Percentiles rank a stretch among this genome's conserved stretches.
Evolutionary conservation across 1,140 invertebrate genomes (phyloP).

Genomic region (Galleria mellonella): DNA sequence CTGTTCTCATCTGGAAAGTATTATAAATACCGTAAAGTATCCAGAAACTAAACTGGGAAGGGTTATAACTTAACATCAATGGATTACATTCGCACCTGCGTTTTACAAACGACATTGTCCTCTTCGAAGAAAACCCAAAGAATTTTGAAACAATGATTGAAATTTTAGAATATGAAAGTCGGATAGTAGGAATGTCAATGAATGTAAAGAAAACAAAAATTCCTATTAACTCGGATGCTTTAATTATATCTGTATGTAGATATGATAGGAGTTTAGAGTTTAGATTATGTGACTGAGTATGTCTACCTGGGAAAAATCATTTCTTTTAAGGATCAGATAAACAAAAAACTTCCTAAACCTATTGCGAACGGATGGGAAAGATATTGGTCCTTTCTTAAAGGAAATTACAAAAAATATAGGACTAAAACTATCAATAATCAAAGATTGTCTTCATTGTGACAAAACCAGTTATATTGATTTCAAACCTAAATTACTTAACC

Average conservation of each 20-base stretch:
- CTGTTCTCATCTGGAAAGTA: slow-evolving; percentile 17
- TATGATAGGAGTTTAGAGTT: slow-evolving; percentile 3
- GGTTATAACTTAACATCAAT: slow-evolving; percentile 18
- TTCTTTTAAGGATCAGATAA: slow-evolving; percentile 1
- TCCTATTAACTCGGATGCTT: not conserved
- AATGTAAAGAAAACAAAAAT: slow-evolving; percentile 13
- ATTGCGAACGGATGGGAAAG: slow-evolving; percentile 24
- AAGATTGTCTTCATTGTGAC: no score
- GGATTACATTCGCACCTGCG: slow-evolving; percentile 21
- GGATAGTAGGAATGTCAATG: slow-evolving; percentile 11
- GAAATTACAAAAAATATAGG: slow-evolving; percentile 27
- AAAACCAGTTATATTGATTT: no score
- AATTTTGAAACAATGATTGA: slow-evolving; percentile 11
- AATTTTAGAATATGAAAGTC: slow-evolving; percentile 5
- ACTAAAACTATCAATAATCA: slow-evolving; percentile 9
- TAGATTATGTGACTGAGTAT: slow-evolving; percentile 10
- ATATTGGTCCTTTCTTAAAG: no score
- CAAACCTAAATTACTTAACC: no score
- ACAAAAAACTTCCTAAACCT: slow-evolving; percentile 21
- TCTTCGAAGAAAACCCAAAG: slow-evolving; percentile 14
- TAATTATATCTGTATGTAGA: no score
- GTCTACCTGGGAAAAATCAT: slow-evolving; percentile 1
- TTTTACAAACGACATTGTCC: slow-evolving; percentile 31
- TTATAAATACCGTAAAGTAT: no score
- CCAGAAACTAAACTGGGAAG: slow-evolving; percentile 16